Evolutionary conservation across 2,888 invertebrate genomes (phyloP), one percentile per base, ranked within the genome.

Genomic region (Trichacis sp.): DNA sequence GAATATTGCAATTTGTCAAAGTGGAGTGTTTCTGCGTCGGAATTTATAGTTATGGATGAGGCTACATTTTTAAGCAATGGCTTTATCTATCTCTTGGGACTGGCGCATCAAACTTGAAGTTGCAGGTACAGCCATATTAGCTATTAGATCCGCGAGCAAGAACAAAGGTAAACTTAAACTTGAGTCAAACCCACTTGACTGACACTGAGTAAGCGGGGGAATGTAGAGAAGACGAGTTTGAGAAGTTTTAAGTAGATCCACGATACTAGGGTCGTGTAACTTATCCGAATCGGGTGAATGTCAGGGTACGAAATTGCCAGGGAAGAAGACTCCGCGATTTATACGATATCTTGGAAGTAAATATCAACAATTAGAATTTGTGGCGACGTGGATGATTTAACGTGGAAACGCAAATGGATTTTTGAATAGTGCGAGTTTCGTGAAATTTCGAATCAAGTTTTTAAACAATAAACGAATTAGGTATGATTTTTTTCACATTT

Each of bases 111-210:
- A 66, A 62, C 47, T 58, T 62, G 51, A 55, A 67, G 63, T 63
- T 57, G 52, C 56, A 51, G 38, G 56, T 53, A 45, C 38, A 43
- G 66, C 43, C 53, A 15, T 40, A 40, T 40, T 40, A 24, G 55
- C 55, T 70, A 71, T 66, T 68, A 71, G 60, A 67, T 67, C 70
- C 73, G 69, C 68, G 71, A 70, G 68, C 74, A 68, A 73, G 74
- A 75, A 79, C 78, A 76, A 77, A 77, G 76, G 77, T 77, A 78
- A 79, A 79, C 75, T 78, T 76, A 63, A 73, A 74, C 68, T 74
- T 68, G 68, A 74, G 75, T 70, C 68, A 57, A 65, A 57, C 68
- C 60, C 54, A 64, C 64, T 68, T 67, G 71, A 70, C 72, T 72
- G 73, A 68, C 63, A 66, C 67, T 71, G 71, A 72, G 70, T 71